Percentiles rank a stretch among this genome's conserved stretches.
Evolutionary conservation across 2,888 invertebrate genomes (phyloP).

Genomic region (Dynastes tityus): DNA sequence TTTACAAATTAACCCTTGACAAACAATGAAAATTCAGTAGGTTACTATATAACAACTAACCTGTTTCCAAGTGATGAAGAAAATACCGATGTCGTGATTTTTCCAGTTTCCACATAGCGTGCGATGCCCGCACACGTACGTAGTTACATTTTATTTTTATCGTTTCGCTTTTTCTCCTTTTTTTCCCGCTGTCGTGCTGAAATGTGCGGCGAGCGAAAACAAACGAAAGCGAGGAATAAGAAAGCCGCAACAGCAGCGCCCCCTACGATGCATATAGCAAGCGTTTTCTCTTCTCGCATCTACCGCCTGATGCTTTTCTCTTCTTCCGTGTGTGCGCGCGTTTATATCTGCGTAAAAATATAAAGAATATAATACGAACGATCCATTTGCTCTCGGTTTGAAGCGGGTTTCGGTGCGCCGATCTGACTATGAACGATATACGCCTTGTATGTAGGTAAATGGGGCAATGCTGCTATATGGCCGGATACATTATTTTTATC

Average conservation of each 20-base stretch:
- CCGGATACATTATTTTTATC: conserved; percentile 38
- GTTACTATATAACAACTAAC: no score
- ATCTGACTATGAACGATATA: conserved; percentile 23
- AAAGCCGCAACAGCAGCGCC: background rate
- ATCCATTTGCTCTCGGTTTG: conserved; percentile 7
- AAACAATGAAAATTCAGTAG: no score
- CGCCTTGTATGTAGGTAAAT: conserved; percentile 33
- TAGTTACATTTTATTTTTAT: background rate
- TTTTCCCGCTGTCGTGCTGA: background rate
- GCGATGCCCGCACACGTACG: no score
- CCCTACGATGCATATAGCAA: background rate
- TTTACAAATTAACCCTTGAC: no score
- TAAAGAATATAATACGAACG: conserved; percentile 6
- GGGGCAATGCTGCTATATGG: conserved; percentile 25
- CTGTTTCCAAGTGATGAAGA: no score
- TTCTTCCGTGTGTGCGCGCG: background rate
- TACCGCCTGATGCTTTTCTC: background rate
- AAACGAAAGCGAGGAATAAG: conserved; percentile 14
- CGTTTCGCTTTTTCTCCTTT: background rate
- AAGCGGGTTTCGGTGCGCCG: background rate
- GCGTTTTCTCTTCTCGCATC: no score
- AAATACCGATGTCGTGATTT: no score
- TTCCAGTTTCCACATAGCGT: no score
- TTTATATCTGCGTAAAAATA: conserved; percentile 6
- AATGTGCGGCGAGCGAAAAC: conserved; percentile 2